Conservation (phyloP, 1,140 invertebrate genomes). For the Cydia splendana region DNA sequence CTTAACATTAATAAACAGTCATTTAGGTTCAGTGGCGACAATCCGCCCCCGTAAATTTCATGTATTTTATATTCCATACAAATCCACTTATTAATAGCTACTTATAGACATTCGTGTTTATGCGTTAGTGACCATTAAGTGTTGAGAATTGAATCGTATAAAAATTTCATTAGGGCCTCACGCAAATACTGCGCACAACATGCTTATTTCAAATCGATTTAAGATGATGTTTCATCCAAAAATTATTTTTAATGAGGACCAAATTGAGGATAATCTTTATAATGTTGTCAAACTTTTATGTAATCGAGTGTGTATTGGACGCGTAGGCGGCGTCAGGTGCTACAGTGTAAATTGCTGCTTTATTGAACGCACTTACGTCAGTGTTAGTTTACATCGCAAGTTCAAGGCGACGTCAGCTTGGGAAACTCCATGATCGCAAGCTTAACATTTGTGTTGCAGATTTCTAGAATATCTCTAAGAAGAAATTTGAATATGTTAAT, state of each 20-base stretch:
- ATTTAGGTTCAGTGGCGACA: slow-evolving; percentile 51
- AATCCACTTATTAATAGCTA: background rate
- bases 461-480: background rate
- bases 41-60: slow-evolving; percentile 45
- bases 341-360: slow-evolving; percentile 59
- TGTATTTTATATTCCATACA: slow-evolving; percentile 18
- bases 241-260: slow-evolving; percentile 11
- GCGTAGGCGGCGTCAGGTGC: slow-evolving; percentile 50
- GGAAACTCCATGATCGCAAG: slow-evolving; percentile 44
- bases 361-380: slow-evolving; percentile 70
- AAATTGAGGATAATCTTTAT: slow-evolving; percentile 21
- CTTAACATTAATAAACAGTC: slow-evolving; percentile 58
- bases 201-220: background rate
- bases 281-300: slow-evolving; percentile 23
- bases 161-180: background rate
- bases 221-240: background rate
- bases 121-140: background rate
- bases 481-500: slow-evolving; percentile 28
- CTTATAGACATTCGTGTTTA: background rate
- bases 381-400: slow-evolving; percentile 53
- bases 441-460: slow-evolving; percentile 29
- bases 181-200: background rate
- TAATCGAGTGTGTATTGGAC: slow-evolving; percentile 29
- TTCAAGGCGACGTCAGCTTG: slow-evolving; percentile 59
- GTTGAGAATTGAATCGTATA: background rate